Evolutionary conservation across 2,113 vertebrate species (phyloP).

Genomic region (Ranitomeya variabilis): DNA sequence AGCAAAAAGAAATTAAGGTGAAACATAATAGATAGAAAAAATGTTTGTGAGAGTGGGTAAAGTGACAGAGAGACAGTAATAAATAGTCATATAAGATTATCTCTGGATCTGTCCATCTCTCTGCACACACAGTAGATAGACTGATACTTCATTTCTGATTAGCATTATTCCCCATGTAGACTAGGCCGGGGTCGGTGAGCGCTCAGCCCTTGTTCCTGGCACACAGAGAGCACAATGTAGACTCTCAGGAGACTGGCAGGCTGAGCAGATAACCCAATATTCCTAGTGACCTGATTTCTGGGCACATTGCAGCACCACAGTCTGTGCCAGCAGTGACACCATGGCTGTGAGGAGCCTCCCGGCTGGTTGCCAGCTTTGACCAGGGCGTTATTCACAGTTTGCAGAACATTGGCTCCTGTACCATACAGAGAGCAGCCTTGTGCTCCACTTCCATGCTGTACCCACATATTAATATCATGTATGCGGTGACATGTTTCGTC

Average conservation of each 20-base stretch:
- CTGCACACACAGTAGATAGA: background rate
- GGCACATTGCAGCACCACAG: background rate
- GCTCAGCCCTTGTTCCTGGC: background rate
- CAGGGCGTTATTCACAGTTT: background rate
- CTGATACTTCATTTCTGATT: background rate
- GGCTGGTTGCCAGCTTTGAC: background rate
- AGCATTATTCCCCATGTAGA: background rate
- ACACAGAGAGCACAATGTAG: background rate
- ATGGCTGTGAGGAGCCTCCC: background rate
- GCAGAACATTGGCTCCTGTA: background rate
- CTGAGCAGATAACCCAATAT: background rate
- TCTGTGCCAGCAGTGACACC: background rate
- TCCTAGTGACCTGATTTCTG: background rate
- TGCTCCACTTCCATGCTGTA: background rate
- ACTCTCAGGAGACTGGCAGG: background rate
- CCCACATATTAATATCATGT: background rate
- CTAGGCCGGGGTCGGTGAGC: background rate
- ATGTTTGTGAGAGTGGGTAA: too few species aligned
- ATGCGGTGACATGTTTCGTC: constrained; percentile 24
- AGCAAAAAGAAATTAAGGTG: background rate
- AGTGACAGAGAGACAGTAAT: too few species aligned
- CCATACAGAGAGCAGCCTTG: background rate
- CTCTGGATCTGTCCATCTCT: too few species aligned
- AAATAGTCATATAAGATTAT: too few species aligned
- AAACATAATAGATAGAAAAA: too few species aligned